phyloP scores from a whole-genome alignment of 2,113 vertebrate genomes.

The Stegostoma tigrinum region DNA sequence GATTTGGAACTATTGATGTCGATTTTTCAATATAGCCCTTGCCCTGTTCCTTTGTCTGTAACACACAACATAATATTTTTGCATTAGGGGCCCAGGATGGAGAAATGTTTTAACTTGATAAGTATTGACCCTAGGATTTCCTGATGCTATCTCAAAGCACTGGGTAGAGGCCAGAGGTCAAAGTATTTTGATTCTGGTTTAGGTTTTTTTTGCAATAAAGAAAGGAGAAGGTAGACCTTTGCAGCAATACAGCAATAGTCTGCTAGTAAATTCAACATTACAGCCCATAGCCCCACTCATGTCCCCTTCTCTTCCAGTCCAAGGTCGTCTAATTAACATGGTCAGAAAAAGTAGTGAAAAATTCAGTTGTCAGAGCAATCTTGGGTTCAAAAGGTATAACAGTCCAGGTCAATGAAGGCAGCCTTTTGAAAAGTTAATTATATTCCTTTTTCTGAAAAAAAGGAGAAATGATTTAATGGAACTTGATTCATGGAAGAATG shows the following conservation, averaged over 20 bases:
- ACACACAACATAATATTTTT: neutral
- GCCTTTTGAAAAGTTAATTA: conserved; percentile 22
- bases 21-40: conserved; percentile 5
- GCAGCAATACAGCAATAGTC: neutral
- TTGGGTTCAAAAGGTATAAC: neutral
- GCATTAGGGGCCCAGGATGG: neutral
- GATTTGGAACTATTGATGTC: conserved; percentile 21
- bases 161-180: neutral
- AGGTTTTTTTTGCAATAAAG: neutral
- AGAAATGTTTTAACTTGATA: neutral
- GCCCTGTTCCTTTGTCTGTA: neutral
- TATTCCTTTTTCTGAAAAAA: conserved; percentile 19
- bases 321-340: neutral
- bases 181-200: neutral
- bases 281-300: neutral
- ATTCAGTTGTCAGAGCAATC: neutral
- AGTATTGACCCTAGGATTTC: neutral
- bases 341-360: neutral
- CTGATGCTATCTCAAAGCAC: neutral
- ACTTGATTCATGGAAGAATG: conserved; percentile 21
- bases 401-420: neutral
- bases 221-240: neutral
- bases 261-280: too few relatives aligned
- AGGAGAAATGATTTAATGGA: neutral
- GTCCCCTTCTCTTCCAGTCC: neutral